These are phyloP conservation scores for Drosophila simulans DNA, from an alignment of 1,140 invertebrate genomes.

Conservation along the genomic window DNA sequence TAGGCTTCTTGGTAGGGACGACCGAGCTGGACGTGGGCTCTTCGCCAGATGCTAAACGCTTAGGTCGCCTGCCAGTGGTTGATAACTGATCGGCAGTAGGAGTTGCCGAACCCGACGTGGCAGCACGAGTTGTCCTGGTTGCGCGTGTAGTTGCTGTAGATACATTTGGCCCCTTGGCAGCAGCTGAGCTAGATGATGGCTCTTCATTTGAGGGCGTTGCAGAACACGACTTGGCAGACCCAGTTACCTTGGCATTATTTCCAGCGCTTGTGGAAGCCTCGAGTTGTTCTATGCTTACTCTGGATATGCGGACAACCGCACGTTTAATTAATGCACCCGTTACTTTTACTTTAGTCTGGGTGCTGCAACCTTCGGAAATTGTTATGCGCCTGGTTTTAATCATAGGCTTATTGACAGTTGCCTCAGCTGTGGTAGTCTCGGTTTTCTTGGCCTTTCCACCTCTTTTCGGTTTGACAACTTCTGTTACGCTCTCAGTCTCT, in stretches of 20 bases:
- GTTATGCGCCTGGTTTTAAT: neutral
- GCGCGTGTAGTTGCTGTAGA: neutral
- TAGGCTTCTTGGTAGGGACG: neutral
- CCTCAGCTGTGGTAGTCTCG: neutral
- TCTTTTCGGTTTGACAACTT: slow-evolving; percentile 1
- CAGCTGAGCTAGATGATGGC: neutral
- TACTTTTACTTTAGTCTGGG: neutral
- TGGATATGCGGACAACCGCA: slow-evolving; percentile 2
- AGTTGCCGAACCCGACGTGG: neutral
- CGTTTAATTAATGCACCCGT: neutral
- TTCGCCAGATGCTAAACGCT: neutral
- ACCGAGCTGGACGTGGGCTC: neutral
- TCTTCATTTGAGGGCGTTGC: neutral
- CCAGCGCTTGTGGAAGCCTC: neutral
- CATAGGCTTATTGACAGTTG: neutral
- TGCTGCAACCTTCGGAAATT: neutral
- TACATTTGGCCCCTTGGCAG: neutral
- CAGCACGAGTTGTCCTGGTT: neutral
- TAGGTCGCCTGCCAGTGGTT: neutral
- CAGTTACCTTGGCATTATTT: neutral
- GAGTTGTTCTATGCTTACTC: neutral
- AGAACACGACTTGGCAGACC: neutral
- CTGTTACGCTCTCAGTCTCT: neutral
- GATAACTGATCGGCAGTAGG: neutral
- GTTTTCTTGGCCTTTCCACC: neutral